Evolutionary conservation across 2,113 vertebrate species (phyloP).

Genomic region (Brevimyrus niger): DNA sequence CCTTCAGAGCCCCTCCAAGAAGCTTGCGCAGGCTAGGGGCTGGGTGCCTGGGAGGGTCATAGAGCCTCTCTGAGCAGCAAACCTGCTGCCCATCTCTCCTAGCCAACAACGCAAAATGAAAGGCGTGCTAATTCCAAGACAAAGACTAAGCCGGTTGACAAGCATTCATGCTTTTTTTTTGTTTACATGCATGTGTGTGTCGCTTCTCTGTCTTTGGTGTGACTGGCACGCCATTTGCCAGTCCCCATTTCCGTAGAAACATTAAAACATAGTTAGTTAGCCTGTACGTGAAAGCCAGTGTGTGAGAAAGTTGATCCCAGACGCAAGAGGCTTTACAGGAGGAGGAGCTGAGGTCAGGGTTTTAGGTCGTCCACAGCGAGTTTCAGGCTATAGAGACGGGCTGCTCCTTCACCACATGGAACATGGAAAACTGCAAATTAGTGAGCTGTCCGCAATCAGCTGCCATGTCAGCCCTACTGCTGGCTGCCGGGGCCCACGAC

Average conservation of each 20-base stretch:
- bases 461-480: not conserved
- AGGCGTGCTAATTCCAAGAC: not conserved
- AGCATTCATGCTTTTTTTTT: not conserved
- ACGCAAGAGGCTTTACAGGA: not conserved
- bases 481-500: not conserved
- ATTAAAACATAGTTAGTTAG: not conserved
- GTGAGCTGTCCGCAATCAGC: not conserved
- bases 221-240: not conserved
- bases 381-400: not conserved
- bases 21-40: not conserved
- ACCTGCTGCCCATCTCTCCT: not conserved
- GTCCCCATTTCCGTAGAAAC: not conserved
- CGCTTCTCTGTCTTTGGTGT: not conserved
- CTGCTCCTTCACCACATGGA: not conserved
- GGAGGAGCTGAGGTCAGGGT: not conserved
- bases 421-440: not conserved
- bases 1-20: not conserved
- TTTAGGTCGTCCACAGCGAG: not conserved
- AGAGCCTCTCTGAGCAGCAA: not conserved
- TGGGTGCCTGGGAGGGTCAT: not conserved
- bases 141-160: not conserved
- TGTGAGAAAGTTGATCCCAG: not conserved
- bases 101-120: constrained; percentile 52
- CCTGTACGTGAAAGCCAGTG: not conserved
- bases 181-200: not conserved